Evolutionary conservation across 2,113 vertebrate species (phyloP), one percentile per base, ranked within the genome.

Genomic region (Colaptes auratus): DNA sequence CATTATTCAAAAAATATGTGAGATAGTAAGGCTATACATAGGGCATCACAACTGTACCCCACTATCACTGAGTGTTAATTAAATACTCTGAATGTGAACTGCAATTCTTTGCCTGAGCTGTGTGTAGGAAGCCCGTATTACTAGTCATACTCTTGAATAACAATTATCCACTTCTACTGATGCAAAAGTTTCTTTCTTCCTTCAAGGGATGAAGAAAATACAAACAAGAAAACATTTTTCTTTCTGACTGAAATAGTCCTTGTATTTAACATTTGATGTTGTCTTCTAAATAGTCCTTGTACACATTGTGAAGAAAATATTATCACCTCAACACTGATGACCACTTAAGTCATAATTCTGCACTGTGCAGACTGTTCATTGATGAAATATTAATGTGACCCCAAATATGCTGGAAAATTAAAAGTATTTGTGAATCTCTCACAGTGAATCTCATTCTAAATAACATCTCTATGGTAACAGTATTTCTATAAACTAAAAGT

Each of bases 331-430:
- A 94, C 93, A 96, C 86, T 96, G 90, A 92, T 89, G 83, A 93
- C 87, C n/a, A n/a, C 60, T 95, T 93, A 96, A 97, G 95, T 84
- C 44, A 75, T 70, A 83, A 86, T 93, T 92, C 80, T 97, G 42
- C 78, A 73, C 79, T 93, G 85, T 55, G 73, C 77, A 93, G 85
- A 96, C 60, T 77, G 83, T 92, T 95, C 74, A 96, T 95, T 97
- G 94, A 92, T 97, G 86, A 97, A 96, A 97, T 97, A 93, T 96
- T 96, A 96, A 88, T 94, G 94, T 78, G 76, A 69, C 75, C 92
- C 95, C 75, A 87, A 89, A 97, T 84, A 93, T 86, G 91, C 70
- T 93, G 85, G 92, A 95, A 96, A 97, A 90, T 85, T 84, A 77
- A 74, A 89, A 91, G 30, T 89, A 81, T 88, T 83, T 88, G 56